Evolutionary conservation across 1,140 invertebrate species (phyloP), one percentile per base, ranked within the genome.

Genomic region (Eumeta japonica): DNA sequence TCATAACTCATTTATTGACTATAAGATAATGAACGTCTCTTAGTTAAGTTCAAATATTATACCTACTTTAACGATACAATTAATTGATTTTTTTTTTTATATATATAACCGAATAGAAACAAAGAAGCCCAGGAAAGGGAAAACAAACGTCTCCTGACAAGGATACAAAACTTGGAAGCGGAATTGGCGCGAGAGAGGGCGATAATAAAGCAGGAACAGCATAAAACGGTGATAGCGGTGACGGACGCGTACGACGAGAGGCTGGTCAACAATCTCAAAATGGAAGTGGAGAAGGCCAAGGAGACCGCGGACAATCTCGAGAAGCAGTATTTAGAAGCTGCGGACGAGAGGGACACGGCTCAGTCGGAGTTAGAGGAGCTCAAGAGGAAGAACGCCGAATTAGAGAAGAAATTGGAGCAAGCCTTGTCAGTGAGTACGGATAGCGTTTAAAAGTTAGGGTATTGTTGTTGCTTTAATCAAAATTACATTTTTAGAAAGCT

Each of bases 71-170:
- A n/a, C n/a, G n/a, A 36, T 30, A 36, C 2, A 34, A 16, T 27
- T 44, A 37, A 18, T 16, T 41, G 16, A 28, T 11, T 33, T 16
- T 17, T 24, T 3, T 37, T 41, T 14, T 30, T 17, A 19, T 43
- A 28, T 7, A 24, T 7, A 24, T 24, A 24, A 24, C 20, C 5
- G n/a, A 36, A 42, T 50, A 79, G 89, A 57, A 90, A 90, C 53
- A 92, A 90, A 58, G 88, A 91, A 61, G 86, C 88, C 0, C 79
- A 90, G 46, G 87, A 89, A 43, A 83, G 90, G 49, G 90, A 92
- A 61, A 94, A 92, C 55, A 90, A 92, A 59, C 82, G 88, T 47
- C 75, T 94, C 17, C 61, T 85, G 61, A 83, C 86, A 27, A 85
- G 83, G 65, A 85, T 90, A 59, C 78, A 84, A 9, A 89, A 89